Base-by-base conservation (phyloP, 2,888 invertebrate species). In the Sinohyriopsis cumingii region DNA sequence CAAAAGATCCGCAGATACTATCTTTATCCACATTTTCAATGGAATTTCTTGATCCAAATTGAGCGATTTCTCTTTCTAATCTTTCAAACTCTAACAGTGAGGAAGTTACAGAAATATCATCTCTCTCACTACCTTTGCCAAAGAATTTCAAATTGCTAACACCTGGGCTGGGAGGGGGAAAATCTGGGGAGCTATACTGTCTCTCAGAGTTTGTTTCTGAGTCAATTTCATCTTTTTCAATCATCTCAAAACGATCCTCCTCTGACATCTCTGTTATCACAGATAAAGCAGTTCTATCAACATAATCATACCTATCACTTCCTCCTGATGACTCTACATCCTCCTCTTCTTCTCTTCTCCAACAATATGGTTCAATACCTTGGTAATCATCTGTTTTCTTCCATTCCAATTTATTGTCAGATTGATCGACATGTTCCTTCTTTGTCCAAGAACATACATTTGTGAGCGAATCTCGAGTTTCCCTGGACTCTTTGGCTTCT, bases 91-190 rank as follows among this genome's bases (percentile, higher is more conserved):
- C 98, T 90, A 96, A 96, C 72, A 98, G 77, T 15, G 89, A 92
- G 9, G 97, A 97, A 78, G 95, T 96, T 90, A 97, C 94, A 0
- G 97, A 97, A 59, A 96, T 93, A 87, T 97, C 96, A 87, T 98
- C 97, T 86, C 95, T 95, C 81, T 97, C 96, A n/a, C 94, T 93
- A 80, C 93, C 93, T 84, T 93, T 93, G 5, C 94, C 93, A 84
- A 96, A 94, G 89, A 95, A 95, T 85, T 95, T 94, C 85, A 95
- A 93, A n/a, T 95, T 72, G 68, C 76, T 74, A 60, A 81, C 70
- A 22, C 82, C 84, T 94, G 64, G 95, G 65, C 84, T 86, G 93
- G 67, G 95, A 94, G 71, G 95, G 56, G 84, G 81, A 64, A 80
- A 75, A 55, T 97, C 97, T 0, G 97, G 97, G 1, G 97, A 95